These are phyloP conservation scores for Yponomeuta evonymella DNA, from an alignment of 2,888 invertebrate species.

Conservation along the genomic window DNA sequence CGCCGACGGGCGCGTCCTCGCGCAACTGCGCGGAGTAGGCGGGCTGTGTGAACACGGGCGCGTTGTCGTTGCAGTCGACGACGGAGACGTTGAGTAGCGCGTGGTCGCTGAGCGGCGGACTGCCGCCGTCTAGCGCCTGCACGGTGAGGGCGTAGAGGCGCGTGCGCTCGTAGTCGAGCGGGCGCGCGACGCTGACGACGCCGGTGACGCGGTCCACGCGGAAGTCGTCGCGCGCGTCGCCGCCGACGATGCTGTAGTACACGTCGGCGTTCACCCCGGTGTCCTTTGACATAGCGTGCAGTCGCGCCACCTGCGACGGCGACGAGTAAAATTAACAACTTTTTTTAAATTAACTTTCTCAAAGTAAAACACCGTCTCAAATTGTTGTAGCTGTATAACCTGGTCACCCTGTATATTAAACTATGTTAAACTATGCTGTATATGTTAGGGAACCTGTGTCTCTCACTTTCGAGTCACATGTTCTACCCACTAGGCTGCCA, in stretches of 20 bases:
- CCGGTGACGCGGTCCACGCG: constrained; percentile 84
- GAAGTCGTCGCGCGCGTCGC: constrained; percentile 93
- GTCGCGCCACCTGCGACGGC: constrained; percentile 64
- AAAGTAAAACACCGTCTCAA: too few relatives aligned
- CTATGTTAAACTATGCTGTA: too few relatives aligned
- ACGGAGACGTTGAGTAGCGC: constrained; percentile 91
- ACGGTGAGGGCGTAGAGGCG: constrained; percentile 91
- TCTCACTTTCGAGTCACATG: too few relatives aligned
- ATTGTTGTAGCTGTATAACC: too few relatives aligned
- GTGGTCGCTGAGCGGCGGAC: constrained; percentile 91
- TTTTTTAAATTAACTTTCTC: too few relatives aligned
- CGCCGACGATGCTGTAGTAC: constrained; percentile 89
- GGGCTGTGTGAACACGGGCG: constrained; percentile 86
- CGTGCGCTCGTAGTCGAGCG: constrained; percentile 91
- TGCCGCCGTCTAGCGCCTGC: constrained; percentile 92
- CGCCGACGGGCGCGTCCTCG: constrained; percentile 86
- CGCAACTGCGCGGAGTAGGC: constrained; percentile 85
- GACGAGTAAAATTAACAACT: too few relatives aligned
- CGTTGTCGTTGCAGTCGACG: constrained; percentile 91
- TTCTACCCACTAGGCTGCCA: too few relatives aligned
- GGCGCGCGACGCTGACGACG: constrained; percentile 83
- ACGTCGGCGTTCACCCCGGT: constrained; percentile 96
- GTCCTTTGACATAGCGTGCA: constrained; percentile 94
- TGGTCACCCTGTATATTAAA: too few relatives aligned
- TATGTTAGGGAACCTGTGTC: too few relatives aligned